Base-by-base conservation (phyloP, 2,888 invertebrate species). In the Criorhina ranunculi region DNA sequence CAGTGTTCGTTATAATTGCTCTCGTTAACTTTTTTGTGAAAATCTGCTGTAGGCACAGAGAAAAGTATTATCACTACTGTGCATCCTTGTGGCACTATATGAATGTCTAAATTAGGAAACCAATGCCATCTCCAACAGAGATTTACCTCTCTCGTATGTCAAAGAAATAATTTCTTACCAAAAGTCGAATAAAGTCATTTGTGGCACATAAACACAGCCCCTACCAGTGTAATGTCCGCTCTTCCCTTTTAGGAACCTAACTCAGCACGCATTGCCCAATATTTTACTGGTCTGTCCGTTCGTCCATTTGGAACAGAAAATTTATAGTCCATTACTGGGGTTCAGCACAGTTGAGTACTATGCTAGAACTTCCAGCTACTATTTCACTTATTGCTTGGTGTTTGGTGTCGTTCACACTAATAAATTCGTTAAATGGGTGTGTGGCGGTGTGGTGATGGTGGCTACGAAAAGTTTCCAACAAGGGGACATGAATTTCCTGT, bases 301-400 rank as follows among this genome's bases (percentile, higher is more conserved):
- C 57, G 62, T 76, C 62, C 76, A 70, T 81, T 81, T 76, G 62
- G 81, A 57, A 62, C 57, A 46, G 69, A 46, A 42, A 76, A 81
- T 81, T 81, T 81, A 81, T 81, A 70, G 81, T 76, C 76, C 81
- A 81, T 81, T 81, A 81, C 69, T 53, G 44, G 62, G 49, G 72
- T 57, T 80, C 46, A 75, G 64, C 57, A n/a, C n/a, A 37, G 69
- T 69, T 57, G 69, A 55, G 57, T 59, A 70, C 46, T 51, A 33
- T 5, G 49, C 57, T 59, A 17, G 57, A 35, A 33, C 15, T 33
- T 15, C 33, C 33, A 33, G 33, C 44, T 53, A 76, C 64, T 77
- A 70, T 77, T 77, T 66, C 77, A 66, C 59, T 70, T 77, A 55
- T 64, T 57, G 53, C 64, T 75, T 55, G 64, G 42, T n/a, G 42